Conservation (phyloP, 2,113 vertebrate genomes). For the Megaleporinus macrocephalus region DNA sequence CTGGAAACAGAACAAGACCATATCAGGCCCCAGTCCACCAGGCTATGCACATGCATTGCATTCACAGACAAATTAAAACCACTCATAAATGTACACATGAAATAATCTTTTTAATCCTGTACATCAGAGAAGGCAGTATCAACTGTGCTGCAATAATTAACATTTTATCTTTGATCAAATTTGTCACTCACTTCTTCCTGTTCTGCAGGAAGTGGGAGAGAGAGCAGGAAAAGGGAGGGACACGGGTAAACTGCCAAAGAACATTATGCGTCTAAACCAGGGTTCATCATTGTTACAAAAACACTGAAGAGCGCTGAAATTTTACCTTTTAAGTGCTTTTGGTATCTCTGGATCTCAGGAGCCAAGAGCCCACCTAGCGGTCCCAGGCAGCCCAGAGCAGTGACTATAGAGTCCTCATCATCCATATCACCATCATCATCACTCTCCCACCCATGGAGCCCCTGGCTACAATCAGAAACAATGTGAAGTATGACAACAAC, state of each 20-base stretch:
- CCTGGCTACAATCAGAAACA: conserved; percentile 70
- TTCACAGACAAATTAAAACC: not conserved
- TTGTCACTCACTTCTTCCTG: not conserved
- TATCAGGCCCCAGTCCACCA: not conserved
- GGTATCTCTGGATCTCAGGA: conserved; percentile 93
- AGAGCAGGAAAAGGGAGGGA: conserved; percentile 50
- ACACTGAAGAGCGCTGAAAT: not conserved
- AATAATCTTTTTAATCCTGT: not conserved
- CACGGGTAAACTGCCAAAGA: not conserved
- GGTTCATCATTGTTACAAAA: not conserved
- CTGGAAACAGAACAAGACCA: no score
- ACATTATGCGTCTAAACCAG: not conserved
- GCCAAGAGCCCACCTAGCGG: conserved; percentile 91
- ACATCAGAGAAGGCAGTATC: not conserved
- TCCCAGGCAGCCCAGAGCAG: conserved; percentile 91
- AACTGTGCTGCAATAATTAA: not conserved
- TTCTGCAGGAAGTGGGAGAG: conserved; percentile 30
- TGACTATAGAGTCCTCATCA: conserved; percentile 88
- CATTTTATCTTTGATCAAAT: not conserved
- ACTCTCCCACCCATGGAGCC: conserved; percentile 84
- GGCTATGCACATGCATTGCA: not conserved
- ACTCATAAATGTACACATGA: not conserved
- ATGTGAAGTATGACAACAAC: no score
- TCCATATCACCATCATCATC: conserved; percentile 93
- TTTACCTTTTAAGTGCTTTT: conserved; percentile 92